phyloP scores from a whole-genome alignment of 2,888 invertebrate species.

The Pyrochroa serraticornis region DNA sequence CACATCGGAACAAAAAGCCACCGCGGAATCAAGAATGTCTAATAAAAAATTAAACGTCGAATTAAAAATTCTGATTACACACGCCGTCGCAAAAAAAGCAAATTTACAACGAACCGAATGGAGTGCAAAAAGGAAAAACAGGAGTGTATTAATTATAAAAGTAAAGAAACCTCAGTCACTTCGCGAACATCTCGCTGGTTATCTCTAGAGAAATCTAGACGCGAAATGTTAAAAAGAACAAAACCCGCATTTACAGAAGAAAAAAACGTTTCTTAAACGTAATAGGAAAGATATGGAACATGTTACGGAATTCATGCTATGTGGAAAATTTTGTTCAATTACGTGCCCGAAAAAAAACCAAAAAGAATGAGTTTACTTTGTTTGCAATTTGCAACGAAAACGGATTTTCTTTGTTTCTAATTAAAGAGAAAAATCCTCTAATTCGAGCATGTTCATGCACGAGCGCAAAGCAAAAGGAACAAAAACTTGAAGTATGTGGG shows the following conservation, averaged over 20 bases:
- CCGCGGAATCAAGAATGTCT: neutral
- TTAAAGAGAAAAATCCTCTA: too few relatives aligned
- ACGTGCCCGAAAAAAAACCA: too few relatives aligned
- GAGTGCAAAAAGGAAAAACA: slow-evolving; percentile 1
- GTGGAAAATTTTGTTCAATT: too few relatives aligned
- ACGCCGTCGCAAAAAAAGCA: neutral
- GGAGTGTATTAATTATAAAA: slow-evolving; percentile 26
- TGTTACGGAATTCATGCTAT: too few relatives aligned
- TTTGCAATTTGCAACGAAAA: too few relatives aligned
- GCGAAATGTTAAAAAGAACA: slow-evolving; percentile 17
- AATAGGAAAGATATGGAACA: slow-evolving; percentile 4
- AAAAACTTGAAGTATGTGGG: too few relatives aligned
- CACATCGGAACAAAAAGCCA: neutral
- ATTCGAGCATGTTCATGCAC: too few relatives aligned
- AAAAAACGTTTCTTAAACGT: slow-evolving; percentile 1
- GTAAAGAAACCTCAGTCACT: slow-evolving; percentile 10
- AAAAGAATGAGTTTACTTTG: too few relatives aligned
- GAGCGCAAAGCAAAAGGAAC: too few relatives aligned
- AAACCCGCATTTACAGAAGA: neutral
- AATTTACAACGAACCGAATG: neutral
- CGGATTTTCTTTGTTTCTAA: too few relatives aligned
- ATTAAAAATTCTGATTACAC: neutral
- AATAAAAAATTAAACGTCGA: slow-evolving; percentile 9
- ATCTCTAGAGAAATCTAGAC: slow-evolving; percentile 29
- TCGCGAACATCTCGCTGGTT: slow-evolving; percentile 5